These are phyloP conservation scores for Gonioctena quinquepunctata DNA, from an alignment of 1,140 invertebrate species.

Conservation along the genomic window DNA sequence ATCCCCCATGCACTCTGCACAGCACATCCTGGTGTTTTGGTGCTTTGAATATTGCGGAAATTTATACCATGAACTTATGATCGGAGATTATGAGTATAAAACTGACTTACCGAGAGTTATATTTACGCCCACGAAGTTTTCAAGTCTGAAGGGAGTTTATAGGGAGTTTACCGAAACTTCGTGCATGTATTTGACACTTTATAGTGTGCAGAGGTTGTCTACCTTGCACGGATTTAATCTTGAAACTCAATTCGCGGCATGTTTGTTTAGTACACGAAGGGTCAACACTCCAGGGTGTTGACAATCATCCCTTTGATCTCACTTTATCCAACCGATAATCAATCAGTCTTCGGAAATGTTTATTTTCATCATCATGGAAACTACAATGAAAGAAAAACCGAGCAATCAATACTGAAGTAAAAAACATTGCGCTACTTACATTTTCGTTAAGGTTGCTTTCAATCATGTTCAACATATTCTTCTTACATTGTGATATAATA, in stretches of 20 bases:
- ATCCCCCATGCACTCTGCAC: no score
- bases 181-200: neutral
- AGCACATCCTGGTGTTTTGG: neutral
- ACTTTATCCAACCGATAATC: neutral
- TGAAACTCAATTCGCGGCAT: neutral
- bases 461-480: no score
- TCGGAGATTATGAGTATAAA: neutral
- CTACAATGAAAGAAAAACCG: no score
- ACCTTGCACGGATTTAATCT: neutral
- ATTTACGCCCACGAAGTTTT: neutral
- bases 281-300: neutral
- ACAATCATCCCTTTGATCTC: neutral
- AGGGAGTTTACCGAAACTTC: neutral
- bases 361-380: no score
- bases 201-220: neutral
- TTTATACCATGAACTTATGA: neutral
- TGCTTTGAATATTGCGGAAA: neutral
- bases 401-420: no score
- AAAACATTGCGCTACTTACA: no score
- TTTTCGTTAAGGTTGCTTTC: no score
- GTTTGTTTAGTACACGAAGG: neutral
- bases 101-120: neutral
- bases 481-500: no score
- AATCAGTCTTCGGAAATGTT: no score
- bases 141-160: neutral